These are phyloP conservation scores for Murina feae DNA, from an alignment of 2,113 vertebrate genomes.

Conservation along the genomic window DNA sequence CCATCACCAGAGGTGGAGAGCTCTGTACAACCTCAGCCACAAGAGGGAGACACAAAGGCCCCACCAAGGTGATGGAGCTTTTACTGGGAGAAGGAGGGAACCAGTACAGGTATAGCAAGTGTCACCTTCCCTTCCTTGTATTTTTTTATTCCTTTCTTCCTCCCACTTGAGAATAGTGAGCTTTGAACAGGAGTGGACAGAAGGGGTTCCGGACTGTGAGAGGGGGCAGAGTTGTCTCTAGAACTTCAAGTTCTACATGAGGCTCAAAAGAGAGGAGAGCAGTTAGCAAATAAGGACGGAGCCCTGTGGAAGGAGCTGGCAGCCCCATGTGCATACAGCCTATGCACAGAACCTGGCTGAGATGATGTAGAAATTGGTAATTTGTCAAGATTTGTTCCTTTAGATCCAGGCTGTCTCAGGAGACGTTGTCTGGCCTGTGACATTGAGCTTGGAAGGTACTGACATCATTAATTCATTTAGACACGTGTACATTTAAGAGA, in stretches of 20 bases:
- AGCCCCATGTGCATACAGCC: not conserved
- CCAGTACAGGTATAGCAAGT: not conserved
- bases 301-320: not conserved
- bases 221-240: not conserved
- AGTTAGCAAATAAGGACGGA: not conserved
- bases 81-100: not conserved
- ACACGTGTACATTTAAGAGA: not conserved
- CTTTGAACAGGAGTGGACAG: not conserved
- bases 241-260: rapidly evolving
- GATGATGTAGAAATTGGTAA: not conserved
- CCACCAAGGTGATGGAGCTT: not conserved
- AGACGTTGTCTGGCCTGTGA: not conserved
- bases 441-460: not conserved
- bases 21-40: not conserved
- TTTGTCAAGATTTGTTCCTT: not conserved
- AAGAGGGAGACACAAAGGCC: not conserved
- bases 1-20: not conserved
- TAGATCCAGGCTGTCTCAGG: not conserved
- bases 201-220: too few relatives aligned
- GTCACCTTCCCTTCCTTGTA: not conserved
- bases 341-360: not conserved
- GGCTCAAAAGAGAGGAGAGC: not conserved
- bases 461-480: not conserved
- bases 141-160: not conserved
- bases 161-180: not conserved